Base-by-base conservation (phyloP, 1,140 invertebrate species). In the Bombus pascuorum region DNA sequence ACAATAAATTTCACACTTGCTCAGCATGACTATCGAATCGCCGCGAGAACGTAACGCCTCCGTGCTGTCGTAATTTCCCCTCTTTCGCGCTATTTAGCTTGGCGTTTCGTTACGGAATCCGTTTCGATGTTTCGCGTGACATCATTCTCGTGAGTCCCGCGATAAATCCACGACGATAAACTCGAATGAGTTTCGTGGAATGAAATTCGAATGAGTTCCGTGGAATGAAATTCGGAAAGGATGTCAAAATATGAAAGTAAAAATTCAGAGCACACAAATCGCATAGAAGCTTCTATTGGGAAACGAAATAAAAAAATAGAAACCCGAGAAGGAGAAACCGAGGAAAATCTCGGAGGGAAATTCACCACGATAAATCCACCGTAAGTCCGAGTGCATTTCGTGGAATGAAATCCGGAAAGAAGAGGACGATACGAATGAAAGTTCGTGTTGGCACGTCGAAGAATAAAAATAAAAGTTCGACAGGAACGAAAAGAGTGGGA, bases 271-370 rank as follows among this genome's bases (percentile, higher is more conserved):
- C 47, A 8, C 6, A 28, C 9, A 9, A 39, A 39, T 12, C 12
- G 22, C 0, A 70, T n/a, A 3, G 59, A 5, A 62, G 59, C 25
- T 62, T 62, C 59, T 62, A 68, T 37, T 8, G 18, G 1, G 0
- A 22, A 0, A 53, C 8, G 6, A 68, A 13, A 25, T 37, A 10
- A 12, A 44, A 42, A 44, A 18, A 22, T 10, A 42, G 28, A 18
- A 39, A 25, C 10, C 28, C 5, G 0, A n/a, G 37, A 9, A 3
- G 10, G 8, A n/a, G 59, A 28, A 62, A n/a, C n/a, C 59, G 59
- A 75, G 25, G 37, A 1, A 28, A 76, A 39, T 79, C n/a, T 12
- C 94, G 76, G 94, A 95, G 70, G 95, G 95, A 12, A 53, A 47
- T 47, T 47, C 18, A 47, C 47, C 0, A 1, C 15, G 47, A 47